Evolutionary conservation across 1,140 invertebrate genomes (phyloP).

Genomic region (Penaeus chinensis): DNA sequence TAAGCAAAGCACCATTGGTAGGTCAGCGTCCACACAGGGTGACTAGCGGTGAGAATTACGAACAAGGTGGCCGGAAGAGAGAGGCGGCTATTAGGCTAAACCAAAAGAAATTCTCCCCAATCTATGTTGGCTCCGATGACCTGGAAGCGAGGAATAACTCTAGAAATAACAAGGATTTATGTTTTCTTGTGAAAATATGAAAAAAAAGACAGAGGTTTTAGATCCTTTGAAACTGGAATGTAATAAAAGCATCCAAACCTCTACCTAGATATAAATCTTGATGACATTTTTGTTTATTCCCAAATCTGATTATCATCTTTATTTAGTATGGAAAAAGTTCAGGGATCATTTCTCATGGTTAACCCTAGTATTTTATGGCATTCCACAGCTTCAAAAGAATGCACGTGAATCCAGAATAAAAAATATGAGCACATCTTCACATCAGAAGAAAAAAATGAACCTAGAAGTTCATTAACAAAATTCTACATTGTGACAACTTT

Average conservation of each 20-base stretch:
- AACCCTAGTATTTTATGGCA: constrained; percentile 20
- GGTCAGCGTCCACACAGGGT: constrained; percentile 29
- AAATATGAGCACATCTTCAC: constrained; percentile 16
- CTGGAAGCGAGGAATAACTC: no score
- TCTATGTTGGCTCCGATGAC: background rate
- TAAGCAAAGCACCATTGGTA: constrained; percentile 45
- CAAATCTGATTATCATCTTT: background rate
- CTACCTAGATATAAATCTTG: no score
- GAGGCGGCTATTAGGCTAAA: constrained; percentile 12
- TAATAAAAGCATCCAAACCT: no score
- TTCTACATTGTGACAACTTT: background rate
- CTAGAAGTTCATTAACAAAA: constrained; percentile 3
- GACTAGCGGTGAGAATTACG: background rate
- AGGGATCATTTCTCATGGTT: constrained; percentile 21
- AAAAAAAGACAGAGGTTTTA: no score
- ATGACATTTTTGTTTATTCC: no score
- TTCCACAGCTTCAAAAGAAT: constrained; percentile 24
- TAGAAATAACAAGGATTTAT: no score
- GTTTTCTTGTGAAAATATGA: no score
- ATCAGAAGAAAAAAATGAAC: constrained; percentile 4
- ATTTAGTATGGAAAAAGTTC: background rate
- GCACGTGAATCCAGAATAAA: constrained; percentile 16
- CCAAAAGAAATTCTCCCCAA: constrained; percentile 22
- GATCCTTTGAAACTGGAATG: no score
- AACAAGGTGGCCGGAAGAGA: constrained; percentile 25